A percentile compares a stretch with the other conserved stretches of the same genome.
phyloP scores from a whole-genome alignment of 2,797 vertebrate genomes.

The Pangasius mekongensis region DNA sequence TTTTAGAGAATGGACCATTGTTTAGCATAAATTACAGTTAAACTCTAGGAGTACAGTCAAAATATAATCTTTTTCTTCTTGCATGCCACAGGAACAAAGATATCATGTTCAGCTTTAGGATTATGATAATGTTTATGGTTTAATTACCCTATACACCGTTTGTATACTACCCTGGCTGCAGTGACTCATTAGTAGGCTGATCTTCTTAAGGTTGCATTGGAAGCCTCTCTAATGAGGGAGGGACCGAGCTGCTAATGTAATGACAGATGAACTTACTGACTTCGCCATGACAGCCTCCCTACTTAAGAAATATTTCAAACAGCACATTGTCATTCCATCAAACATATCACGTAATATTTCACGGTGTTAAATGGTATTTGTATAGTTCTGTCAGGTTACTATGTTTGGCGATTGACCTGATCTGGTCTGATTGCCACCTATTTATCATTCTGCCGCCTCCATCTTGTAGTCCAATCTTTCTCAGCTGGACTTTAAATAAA shows the following conservation, averaged over 20 bases:
- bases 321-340: neutral
- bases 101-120: neutral
- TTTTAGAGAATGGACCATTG: neutral
- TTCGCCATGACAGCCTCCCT: neutral
- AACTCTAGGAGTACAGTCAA: neutral
- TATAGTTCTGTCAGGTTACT: neutral
- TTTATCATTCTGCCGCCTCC: neutral
- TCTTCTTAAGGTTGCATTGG: neutral
- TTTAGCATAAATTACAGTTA: neutral
- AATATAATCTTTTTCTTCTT: neutral
- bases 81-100: neutral
- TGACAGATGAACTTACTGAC: neutral
- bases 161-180: neutral
- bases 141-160: neutral
- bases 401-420: neutral
- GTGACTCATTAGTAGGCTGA: conserved; percentile 29
- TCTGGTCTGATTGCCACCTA: neutral
- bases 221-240: neutral
- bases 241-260: neutral
- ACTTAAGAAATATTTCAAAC: neutral
- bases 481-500: neutral
- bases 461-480: neutral
- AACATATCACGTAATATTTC: neutral
- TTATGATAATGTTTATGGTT: conserved; percentile 13
- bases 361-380: neutral